A percentile compares a stretch with the other conserved stretches of the same genome.
Evolutionary conservation across 2,888 invertebrate species (phyloP).

Genomic region (Drosophila aldrichi): DNA sequence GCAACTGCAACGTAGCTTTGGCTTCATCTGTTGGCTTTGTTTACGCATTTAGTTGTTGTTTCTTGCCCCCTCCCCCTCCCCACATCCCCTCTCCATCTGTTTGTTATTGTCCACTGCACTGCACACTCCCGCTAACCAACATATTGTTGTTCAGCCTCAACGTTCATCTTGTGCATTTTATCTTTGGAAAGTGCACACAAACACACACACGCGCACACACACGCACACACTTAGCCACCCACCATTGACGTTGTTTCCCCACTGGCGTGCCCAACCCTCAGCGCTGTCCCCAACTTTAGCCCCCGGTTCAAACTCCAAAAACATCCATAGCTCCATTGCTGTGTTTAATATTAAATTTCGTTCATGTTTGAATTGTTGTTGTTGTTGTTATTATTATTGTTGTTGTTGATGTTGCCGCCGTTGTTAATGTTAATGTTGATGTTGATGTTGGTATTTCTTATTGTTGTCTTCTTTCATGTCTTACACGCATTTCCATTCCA

Average conservation of each 20-base stretch:
- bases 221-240: conserved; percentile 13
- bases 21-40: conserved; percentile 40
- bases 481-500: conserved; percentile 30
- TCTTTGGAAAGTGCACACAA: conserved; percentile 50
- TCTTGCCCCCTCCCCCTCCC: neutral
- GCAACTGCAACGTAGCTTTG: conserved; percentile 37
- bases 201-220: neutral
- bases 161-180: conserved; percentile 30
- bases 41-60: conserved; percentile 28
- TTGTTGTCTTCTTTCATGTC: conserved; percentile 41
- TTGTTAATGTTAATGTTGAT: conserved; percentile 20
- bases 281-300: conserved; percentile 3
- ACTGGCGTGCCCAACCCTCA: neutral
- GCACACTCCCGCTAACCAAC: neutral
- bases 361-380: conserved; percentile 31
- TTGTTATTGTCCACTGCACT: conserved; percentile 22
- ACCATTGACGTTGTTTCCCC: conserved; percentile 2
- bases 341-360: conserved; percentile 46
- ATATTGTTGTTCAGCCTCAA: neutral
- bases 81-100: neutral
- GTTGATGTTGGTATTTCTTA: conserved; percentile 23
- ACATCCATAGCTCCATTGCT: conserved; percentile 5
- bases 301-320: conserved; percentile 7
- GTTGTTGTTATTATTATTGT: conserved; percentile 17
- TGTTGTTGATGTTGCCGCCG: conserved; percentile 26